Evolutionary conservation across 2,797 vertebrate genomes (phyloP), one percentile per base, ranked within the genome.

Genomic region (Coregonus suidteri): DNA sequence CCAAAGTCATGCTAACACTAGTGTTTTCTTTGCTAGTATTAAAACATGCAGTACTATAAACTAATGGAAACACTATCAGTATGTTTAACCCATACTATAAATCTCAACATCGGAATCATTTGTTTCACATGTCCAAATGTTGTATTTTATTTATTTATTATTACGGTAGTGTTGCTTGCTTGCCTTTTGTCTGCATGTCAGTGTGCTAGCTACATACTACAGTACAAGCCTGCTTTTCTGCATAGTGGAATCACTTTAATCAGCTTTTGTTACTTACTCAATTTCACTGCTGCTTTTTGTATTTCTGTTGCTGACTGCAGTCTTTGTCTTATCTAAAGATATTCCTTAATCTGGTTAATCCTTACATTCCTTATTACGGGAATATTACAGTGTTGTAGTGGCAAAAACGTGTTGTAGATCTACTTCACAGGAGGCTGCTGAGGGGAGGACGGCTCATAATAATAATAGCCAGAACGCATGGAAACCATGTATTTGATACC

Each of bases 191-290:
- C 16, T 67, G 31, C 65, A 67, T 67, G 15, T 34, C 65, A 16
- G 9, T 34, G 13, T 15, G 31, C 25, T 16, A 67, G 4, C 4
- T 7, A 35, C 65, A 59, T 18, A 16, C 30, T 67, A 34, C 65
- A 67, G 65, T 59, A 20, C 34, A 34, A 70, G 4, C 66, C 9
- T 69, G 65, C 30, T 85, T 82, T 37, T 65, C 71, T 87, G 53
- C 56, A 34, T 74, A 59, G 54, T 75, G 65, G 73, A 81, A 89
- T 85, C 84, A 87, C 41, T 47, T 47, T 47, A 47, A 47, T 47
- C 41, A 47, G 41, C 41, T 41, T 47, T 47, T 47, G 41, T 47
- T 47, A 47, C 41, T 47, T 11, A 47, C 41, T 47, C 41, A 3
- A 47, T 47, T 47, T 52, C 35, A 75, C 81, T 89, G 82, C 70